Conservation (phyloP, 1,140 invertebrate species). For the Drosophila equinoxialis region DNA sequence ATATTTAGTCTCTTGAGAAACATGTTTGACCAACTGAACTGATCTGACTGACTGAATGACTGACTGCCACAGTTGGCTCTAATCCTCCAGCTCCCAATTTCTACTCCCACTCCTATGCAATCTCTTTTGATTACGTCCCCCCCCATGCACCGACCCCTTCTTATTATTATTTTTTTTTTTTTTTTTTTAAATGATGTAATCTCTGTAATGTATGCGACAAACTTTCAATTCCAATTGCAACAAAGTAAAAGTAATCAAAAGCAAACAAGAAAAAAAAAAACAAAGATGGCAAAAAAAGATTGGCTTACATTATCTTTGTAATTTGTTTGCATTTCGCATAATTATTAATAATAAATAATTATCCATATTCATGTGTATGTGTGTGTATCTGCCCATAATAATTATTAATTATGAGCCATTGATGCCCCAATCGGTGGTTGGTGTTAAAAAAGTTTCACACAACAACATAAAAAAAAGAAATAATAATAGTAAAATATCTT, state of each 20-base stretch:
- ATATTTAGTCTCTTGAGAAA: slow-evolving; percentile 50
- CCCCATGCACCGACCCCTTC: background rate
- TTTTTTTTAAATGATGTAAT: slow-evolving; percentile 61
- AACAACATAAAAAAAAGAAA: background rate
- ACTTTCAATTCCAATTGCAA: slow-evolving; percentile 75
- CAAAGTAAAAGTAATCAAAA: slow-evolving; percentile 32
- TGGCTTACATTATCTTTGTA: slow-evolving; percentile 63
- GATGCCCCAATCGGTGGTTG: background rate
- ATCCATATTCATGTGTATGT: background rate
- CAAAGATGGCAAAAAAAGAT: slow-evolving; percentile 59
- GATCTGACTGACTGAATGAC: slow-evolving; percentile 77
- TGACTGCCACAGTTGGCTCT: slow-evolving; percentile 71
- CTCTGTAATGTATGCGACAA: slow-evolving; percentile 76
- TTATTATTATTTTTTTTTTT: background rate
- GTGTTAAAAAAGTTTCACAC: slow-evolving; percentile 42
- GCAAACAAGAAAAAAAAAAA: slow-evolving; percentile 39
- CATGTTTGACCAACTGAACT: slow-evolving; percentile 80
- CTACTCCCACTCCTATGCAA: slow-evolving; percentile 1
- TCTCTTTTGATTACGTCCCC: background rate
- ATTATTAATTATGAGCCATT: slow-evolving; percentile 18
- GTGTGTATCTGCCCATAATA: background rate
- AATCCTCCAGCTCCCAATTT: slow-evolving; percentile 12
- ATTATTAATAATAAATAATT: slow-evolving; percentile 74
- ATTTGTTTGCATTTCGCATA: slow-evolving; percentile 33
- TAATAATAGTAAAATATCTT: slow-evolving; percentile 2